Conservation (phyloP, 1,140 invertebrate species). For the Laodelphax striatellus region DNA sequence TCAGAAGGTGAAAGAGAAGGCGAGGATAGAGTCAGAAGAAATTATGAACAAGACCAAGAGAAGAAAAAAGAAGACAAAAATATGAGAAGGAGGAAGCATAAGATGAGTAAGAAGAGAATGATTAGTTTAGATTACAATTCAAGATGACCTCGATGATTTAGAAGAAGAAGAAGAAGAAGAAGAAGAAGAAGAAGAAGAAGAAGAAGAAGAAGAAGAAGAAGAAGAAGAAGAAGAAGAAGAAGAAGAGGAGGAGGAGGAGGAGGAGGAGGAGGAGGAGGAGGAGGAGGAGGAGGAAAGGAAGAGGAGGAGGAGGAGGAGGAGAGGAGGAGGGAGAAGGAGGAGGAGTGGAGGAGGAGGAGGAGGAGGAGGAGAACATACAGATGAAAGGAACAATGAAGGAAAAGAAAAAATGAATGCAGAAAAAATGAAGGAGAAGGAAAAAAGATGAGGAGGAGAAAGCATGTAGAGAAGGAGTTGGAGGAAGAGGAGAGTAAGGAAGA, state of each 20-base stretch:
- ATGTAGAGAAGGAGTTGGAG: neutral
- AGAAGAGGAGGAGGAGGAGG: neutral
- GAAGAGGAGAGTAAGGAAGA: slow-evolving; percentile 1
- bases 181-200: neutral
- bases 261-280: neutral
- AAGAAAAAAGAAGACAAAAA: no score
- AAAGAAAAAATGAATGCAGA: neutral
- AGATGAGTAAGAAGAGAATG: no score
- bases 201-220: no score
- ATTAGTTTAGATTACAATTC: no score
- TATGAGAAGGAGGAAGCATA: no score
- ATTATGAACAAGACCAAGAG: no score
- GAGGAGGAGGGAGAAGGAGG: neutral
- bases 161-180: neutral
- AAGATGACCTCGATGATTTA: no score
- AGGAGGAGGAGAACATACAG: no score
- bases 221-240: neutral
- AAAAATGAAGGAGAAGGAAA: neutral
- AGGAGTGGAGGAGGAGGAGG: no score
- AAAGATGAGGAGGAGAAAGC: neutral
- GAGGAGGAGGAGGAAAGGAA: neutral
- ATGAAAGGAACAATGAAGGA: no score
- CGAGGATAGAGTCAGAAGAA: no score
- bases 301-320: neutral
- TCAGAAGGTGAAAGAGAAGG: no score